Conservation (phyloP, 2,797 vertebrate genomes). For the Danio tinwini region DNA sequence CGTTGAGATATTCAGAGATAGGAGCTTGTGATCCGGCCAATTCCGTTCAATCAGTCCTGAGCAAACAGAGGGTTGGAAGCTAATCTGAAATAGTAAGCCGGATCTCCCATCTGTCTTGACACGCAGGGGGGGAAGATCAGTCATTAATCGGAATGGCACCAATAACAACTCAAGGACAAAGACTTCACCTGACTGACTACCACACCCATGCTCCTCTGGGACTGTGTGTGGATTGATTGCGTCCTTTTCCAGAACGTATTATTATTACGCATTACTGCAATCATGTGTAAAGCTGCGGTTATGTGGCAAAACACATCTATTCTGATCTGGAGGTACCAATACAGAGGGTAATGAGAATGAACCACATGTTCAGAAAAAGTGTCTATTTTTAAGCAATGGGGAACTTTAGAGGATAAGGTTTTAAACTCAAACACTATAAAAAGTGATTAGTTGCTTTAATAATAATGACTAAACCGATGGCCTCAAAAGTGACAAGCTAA, state of each 20-base stretch:
- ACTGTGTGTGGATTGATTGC: slow-evolving; percentile 42
- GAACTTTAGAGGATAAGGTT: too few relatives aligned
- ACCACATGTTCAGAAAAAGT: too few relatives aligned
- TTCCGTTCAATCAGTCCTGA: slow-evolving; percentile 24
- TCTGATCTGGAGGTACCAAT: too few relatives aligned
- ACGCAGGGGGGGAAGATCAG: slow-evolving; percentile 31
- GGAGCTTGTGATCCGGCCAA: slow-evolving; percentile 28
- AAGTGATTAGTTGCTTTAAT: too few relatives aligned
- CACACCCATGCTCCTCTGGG: slow-evolving; percentile 34
- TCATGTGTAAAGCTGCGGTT: neutral
- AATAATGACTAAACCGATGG: too few relatives aligned
- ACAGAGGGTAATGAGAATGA: too few relatives aligned
- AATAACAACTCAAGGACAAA: slow-evolving; percentile 56
- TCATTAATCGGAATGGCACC: slow-evolving; percentile 59
- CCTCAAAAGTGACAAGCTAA: too few relatives aligned
- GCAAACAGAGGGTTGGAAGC: slow-evolving; percentile 40
- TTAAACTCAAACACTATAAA: too few relatives aligned
- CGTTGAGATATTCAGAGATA: slow-evolving; percentile 34
- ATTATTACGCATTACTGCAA: neutral
- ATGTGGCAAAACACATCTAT: too few relatives aligned
- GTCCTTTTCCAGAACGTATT: slow-evolving; percentile 7
- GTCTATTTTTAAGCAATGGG: too few relatives aligned
- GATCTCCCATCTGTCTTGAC: slow-evolving; percentile 34
- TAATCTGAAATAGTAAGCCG: slow-evolving; percentile 28
- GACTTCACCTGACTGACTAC: slow-evolving; percentile 10